Base-by-base conservation (phyloP, 2,888 invertebrate genomes). In the Drosophila cracens region DNA sequence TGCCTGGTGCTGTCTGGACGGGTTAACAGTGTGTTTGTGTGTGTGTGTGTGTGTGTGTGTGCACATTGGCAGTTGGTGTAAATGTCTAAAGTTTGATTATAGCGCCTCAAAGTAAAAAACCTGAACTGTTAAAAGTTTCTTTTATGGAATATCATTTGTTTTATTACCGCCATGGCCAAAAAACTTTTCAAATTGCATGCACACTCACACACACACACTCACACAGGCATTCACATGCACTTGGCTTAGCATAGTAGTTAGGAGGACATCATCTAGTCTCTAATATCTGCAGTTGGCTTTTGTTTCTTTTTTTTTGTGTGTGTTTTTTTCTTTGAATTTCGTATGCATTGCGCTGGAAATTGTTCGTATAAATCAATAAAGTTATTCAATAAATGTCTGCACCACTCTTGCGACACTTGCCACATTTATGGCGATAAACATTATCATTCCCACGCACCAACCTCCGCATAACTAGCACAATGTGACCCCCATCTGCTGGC, bases 371-470 rank as follows among this genome's bases (percentile, higher is more conserved):
- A 84, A 87, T 85, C 87, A 82, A 84, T 84, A 87, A 81, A 87
- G 66, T 87, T 85, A 80, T 87, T 87, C 82, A 85, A 87, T 83
- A 81, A 83, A 81, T 81, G 81, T 67, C 71, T 70, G 69, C 71
- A 49, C 29, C 83, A 74, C 36, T 77, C 75, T 73, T 56, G 25
- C 71, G 70, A 60, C 79, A 72, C 81, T 86, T 82, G 63, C 68
- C 82, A 83, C 87, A 83, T 87, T 84, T 87, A 87, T 84, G 84
- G 82, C 84, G 84, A 84, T 84, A 84, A 87, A 87, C 84, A 80
- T 87, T 84, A 80, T 38, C 7, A 21, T 2, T 4, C 10, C 16
- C 4, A 1, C 11, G 4, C 43, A 21, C 29, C 21, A 1, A 5
- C 27, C 13, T 10, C 4, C 36, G 25, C 49, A 25, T 49, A 43